A percentile compares a stretch with the other conserved stretches of the same genome.
Evolutionary conservation across 2,113 vertebrate genomes (phyloP).

Genomic region (Lophura nycthemera): DNA sequence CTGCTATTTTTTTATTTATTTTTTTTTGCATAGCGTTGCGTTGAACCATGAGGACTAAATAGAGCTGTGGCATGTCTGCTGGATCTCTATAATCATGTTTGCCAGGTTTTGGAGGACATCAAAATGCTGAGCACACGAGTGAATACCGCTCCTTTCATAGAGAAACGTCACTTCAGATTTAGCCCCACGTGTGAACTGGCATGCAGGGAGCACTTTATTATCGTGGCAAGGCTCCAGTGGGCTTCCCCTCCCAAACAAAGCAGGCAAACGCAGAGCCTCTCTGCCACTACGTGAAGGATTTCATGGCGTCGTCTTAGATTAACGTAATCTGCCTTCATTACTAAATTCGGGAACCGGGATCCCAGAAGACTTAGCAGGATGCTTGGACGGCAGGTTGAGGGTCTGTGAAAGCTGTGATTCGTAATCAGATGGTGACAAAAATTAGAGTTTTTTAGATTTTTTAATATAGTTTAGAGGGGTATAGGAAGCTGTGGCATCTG

Average conservation of each 20-base stretch:
- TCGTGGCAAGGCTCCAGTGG: constrained; percentile 1
- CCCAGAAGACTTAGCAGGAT: not conserved
- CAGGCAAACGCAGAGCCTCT: not conserved
- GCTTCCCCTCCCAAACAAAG: constrained; percentile 42
- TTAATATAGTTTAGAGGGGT: not conserved
- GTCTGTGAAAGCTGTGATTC: not conserved
- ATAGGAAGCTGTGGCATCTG: not conserved
- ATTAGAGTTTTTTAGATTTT: not conserved
- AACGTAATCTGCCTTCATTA: constrained; percentile 61
- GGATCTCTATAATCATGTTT: constrained; percentile 25
- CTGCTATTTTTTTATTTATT: not conserved
- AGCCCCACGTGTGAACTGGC: constrained; percentile 4
- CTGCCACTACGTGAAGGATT: constrained; percentile 37
- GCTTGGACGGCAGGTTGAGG: not conserved
- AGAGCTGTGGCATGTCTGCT: constrained; percentile 50
- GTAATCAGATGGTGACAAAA: not conserved
- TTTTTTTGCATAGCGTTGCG: not conserved
- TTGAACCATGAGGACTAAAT: constrained; percentile 35
- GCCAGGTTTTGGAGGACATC: constrained; percentile 32
- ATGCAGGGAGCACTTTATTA: constrained; percentile 9
- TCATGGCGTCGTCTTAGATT: constrained; percentile 68
- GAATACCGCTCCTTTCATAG: constrained; percentile 29
- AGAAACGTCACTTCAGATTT: constrained; percentile 52
- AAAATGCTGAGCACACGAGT: constrained; percentile 11
- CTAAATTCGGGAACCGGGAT: constrained; percentile 25